Evolutionary conservation across 2,113 vertebrate species (phyloP).

Genomic region (Girardinichthys multiradiatus): DNA sequence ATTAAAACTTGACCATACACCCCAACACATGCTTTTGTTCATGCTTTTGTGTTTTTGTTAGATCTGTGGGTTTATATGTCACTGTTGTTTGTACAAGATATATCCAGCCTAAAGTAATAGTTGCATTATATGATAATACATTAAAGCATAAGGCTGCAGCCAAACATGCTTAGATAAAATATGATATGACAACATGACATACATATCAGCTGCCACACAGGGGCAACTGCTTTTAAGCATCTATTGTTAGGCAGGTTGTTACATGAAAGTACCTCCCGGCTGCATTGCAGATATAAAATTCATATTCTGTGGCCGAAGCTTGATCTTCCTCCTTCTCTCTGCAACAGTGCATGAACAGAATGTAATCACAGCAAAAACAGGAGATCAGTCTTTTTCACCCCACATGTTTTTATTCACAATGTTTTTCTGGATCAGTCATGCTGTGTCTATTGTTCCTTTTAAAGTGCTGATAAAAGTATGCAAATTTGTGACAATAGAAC

Average conservation of each 20-base stretch:
- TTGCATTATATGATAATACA: neutral
- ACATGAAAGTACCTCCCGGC: conserved; percentile 56
- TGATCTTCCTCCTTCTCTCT: conserved; percentile 65
- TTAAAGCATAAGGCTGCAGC: neutral
- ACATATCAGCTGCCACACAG: conserved; percentile 8
- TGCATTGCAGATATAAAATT: conserved; percentile 81
- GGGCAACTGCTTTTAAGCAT: conserved; percentile 26
- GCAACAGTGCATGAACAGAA: conserved; percentile 74
- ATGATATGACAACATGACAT: neutral
- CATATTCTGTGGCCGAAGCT: conserved; percentile 76
- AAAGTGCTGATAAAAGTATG: conserved; percentile 1
- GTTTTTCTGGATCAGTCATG: conserved; percentile 16
- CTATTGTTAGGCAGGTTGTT: conserved; percentile 27
- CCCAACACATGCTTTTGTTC: neutral
- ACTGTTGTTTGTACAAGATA: neutral
- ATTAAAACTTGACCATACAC: conserved; percentile 2
- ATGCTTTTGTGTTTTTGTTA: neutral
- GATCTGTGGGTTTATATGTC: neutral
- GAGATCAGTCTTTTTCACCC: conserved; percentile 33
- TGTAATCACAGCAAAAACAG: conserved; percentile 62
- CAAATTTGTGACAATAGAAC: neutral
- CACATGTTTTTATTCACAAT: conserved; percentile 1
- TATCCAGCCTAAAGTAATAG: neutral
- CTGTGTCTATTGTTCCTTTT: neutral
- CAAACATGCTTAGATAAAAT: neutral